phyloP scores from a whole-genome alignment of 2,888 invertebrate species.

The Hemistola chrysoprasaria region DNA sequence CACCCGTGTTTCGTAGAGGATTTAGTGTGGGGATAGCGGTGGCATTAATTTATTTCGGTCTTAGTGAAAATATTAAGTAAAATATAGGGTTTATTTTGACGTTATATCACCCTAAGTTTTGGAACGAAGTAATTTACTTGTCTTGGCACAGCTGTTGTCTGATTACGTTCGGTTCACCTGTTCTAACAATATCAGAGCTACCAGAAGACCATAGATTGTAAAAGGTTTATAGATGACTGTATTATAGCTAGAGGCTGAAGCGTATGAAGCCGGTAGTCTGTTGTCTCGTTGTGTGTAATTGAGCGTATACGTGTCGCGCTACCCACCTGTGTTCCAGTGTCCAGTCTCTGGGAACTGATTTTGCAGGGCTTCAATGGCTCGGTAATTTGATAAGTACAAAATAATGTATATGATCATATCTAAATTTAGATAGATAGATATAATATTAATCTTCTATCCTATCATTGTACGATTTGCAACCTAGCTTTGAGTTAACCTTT shows the following conservation, averaged over 20 bases:
- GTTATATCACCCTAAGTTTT: slow-evolving; percentile 3
- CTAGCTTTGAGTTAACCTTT: no score
- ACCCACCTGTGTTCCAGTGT: slow-evolving; percentile 50
- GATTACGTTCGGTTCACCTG: slow-evolving; percentile 31
- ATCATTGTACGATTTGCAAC: no score
- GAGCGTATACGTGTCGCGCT: slow-evolving; percentile 63
- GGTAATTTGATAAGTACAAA: slow-evolving; percentile 19
- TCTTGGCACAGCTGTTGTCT: slow-evolving; percentile 22
- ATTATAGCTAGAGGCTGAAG: slow-evolving; percentile 30
- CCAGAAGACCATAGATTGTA: slow-evolving; percentile 26
- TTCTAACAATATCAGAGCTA: slow-evolving; percentile 32
- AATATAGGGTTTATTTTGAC: not conserved
- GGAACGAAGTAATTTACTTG: slow-evolving; percentile 18
- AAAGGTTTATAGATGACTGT: slow-evolving; percentile 25
- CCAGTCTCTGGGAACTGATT: slow-evolving; percentile 55
- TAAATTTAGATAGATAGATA: no score
- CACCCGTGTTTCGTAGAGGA: slow-evolving; percentile 28
- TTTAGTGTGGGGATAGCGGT: slow-evolving; percentile 32
- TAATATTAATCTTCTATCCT: no score
- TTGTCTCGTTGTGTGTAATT: slow-evolving; percentile 60
- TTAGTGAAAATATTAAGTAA: slow-evolving; percentile 6
- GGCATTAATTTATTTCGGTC: slow-evolving; percentile 30
- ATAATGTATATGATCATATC: no score
- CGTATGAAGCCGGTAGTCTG: slow-evolving; percentile 29
- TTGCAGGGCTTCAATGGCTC: slow-evolving; percentile 45